These are phyloP conservation scores for Tokudaia tokunoshimensis DNA, from an alignment of 2,797 vertebrate species.

Conservation along the genomic window DNA sequence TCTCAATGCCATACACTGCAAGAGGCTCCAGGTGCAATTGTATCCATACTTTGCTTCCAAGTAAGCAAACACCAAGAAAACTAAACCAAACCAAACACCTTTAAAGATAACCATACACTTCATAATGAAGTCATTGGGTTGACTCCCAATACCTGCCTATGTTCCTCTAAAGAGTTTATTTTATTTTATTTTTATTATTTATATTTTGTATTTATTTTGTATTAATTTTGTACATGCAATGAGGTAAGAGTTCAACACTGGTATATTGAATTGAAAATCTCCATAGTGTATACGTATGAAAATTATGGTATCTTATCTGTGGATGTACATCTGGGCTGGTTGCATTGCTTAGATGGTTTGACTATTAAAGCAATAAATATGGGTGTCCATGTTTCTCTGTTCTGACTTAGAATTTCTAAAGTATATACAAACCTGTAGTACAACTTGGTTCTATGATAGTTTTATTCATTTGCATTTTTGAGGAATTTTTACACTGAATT, in stretches of 20 bases:
- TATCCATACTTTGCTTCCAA: neutral
- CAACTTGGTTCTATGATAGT: neutral
- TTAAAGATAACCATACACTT: conserved; percentile 1
- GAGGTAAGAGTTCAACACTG: neutral
- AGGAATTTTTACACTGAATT: neutral
- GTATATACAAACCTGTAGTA: neutral
- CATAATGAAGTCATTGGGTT: neutral
- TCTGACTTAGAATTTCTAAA: neutral
- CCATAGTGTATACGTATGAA: neutral
- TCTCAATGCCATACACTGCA: neutral
- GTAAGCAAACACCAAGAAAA: conserved; percentile 1
- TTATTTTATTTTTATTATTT: conserved; percentile 10
- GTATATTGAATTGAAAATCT: neutral
- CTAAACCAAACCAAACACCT: neutral
- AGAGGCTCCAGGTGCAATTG: neutral
- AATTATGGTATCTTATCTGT: neutral
- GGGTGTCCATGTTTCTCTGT: neutral
- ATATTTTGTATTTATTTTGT: neutral
- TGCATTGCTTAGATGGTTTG: neutral
- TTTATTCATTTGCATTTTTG: neutral
- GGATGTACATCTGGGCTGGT: neutral
- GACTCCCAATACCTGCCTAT: neutral
- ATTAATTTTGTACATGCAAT: neutral
- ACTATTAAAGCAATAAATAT: neutral
- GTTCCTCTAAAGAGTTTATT: conserved; percentile 1